Evolutionary conservation across 2,797 vertebrate genomes (phyloP).

Genomic region (Halcyon smyrnensis): DNA sequence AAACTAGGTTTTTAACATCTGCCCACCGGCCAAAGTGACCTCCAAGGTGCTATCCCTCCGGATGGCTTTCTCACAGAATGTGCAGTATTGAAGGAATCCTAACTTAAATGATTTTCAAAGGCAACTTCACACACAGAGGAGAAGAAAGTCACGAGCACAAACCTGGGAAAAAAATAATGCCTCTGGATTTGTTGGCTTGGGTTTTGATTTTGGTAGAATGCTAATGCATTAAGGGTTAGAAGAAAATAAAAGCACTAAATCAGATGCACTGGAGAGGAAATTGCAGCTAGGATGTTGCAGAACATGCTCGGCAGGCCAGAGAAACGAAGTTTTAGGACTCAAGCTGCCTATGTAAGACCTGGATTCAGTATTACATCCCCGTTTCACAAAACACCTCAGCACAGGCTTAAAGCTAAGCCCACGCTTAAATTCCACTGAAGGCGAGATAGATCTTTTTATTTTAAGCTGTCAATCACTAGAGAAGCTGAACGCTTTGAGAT

Average conservation of each 20-base stretch:
- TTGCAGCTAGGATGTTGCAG: not conserved
- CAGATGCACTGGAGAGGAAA: not conserved
- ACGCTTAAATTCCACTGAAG: not conserved
- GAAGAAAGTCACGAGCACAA: not conserved
- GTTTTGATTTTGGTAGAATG: not conserved
- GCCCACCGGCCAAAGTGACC: not conserved
- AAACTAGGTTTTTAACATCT: not conserved
- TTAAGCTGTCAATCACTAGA: not conserved
- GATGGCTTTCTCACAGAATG: not conserved
- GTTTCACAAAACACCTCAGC: not conserved
- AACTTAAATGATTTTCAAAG: not conserved
- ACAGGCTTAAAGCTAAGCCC: not conserved
- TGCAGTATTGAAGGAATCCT: not conserved
- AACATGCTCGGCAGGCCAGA: not conserved
- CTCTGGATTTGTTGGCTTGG: not conserved
- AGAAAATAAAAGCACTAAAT: not conserved
- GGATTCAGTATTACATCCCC: not conserved
- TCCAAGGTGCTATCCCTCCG: not conserved
- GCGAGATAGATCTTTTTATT: not conserved
- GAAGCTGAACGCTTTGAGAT: not conserved
- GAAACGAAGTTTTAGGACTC: not conserved
- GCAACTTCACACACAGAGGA: not conserved
- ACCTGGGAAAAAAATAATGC: not conserved
- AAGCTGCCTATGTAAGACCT: not conserved
- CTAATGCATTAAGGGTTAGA: not conserved